Percentiles rank a stretch among this genome's conserved stretches.
These are phyloP conservation scores for Leptinotarsa lineolata DNA, from an alignment of 1,140 invertebrate genomes.

Conservation along the genomic window DNA sequence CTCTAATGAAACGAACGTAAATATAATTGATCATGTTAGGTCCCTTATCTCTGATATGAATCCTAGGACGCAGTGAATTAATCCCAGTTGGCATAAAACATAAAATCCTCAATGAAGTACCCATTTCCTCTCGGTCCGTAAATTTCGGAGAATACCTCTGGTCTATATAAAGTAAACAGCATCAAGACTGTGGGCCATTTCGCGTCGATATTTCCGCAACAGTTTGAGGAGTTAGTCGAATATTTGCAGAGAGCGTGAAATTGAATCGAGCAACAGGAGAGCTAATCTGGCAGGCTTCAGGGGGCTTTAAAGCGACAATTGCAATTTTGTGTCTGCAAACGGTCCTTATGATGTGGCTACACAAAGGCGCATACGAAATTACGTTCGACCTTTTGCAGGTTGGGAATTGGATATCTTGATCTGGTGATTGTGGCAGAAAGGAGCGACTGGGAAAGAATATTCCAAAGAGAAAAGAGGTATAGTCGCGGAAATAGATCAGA, in stretches of 20 bases:
- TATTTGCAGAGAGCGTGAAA: constrained; percentile 19
- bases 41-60: too few relatives aligned
- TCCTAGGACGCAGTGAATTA: too few relatives aligned
- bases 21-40: too few relatives aligned
- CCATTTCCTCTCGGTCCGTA: too few relatives aligned
- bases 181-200: constrained; percentile 10
- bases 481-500: too few relatives aligned
- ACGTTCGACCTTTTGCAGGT: not conserved
- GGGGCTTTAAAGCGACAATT: not conserved
- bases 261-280: constrained; percentile 20
- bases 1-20: too few relatives aligned
- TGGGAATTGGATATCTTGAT: not conserved
- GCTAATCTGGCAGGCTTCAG: not conserved
- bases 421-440: too few relatives aligned
- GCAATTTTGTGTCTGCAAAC: not conserved
- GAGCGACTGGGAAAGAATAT: too few relatives aligned
- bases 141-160: too few relatives aligned
- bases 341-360: not conserved
- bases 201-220: constrained; percentile 7
- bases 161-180: not conserved
- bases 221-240: constrained; percentile 8
- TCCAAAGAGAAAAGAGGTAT: too few relatives aligned
- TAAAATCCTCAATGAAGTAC: too few relatives aligned
- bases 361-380: not conserved
- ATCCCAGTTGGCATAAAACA: too few relatives aligned